A percentile compares a stretch with the other conserved stretches of the same genome.
phyloP scores from a whole-genome alignment of 2,888 invertebrate species.

The Noctuana brunneofusca region DNA sequence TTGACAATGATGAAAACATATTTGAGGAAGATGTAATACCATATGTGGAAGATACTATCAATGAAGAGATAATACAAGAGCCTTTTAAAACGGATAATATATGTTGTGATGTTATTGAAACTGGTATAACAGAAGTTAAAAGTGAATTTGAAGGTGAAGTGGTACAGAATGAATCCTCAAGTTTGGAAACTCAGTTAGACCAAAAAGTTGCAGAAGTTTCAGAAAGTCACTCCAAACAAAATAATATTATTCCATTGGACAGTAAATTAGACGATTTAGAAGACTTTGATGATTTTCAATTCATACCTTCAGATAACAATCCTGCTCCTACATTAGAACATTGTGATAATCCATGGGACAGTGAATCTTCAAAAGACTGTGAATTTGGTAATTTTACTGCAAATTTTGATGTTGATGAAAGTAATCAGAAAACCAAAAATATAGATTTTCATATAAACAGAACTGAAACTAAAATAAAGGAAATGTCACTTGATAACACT shows the following conservation, averaged over 20 bases:
- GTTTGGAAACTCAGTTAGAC: background rate
- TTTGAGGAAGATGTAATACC: slow-evolving; percentile 9
- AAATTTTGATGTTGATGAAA: slow-evolving; percentile 56
- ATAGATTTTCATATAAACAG: slow-evolving; percentile 37
- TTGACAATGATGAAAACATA: slow-evolving; percentile 7
- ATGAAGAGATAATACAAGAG: slow-evolving; percentile 8
- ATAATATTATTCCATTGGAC: slow-evolving; percentile 39
- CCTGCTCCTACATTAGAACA: slow-evolving; percentile 43
- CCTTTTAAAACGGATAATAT: slow-evolving; percentile 6
- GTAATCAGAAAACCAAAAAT: background rate
- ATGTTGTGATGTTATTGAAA: slow-evolving; percentile 28
- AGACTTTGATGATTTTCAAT: slow-evolving; percentile 80
- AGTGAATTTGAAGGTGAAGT: background rate
- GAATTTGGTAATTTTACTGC: slow-evolving; percentile 69
- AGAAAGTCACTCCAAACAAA: slow-evolving; percentile 20
- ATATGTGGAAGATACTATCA: background rate
- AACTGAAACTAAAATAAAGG: slow-evolving; percentile 16
- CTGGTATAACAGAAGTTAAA: slow-evolving; percentile 27
- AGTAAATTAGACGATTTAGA: slow-evolving; percentile 58
- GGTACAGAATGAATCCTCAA: background rate
- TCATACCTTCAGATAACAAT: slow-evolving; percentile 43
- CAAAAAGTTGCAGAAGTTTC: slow-evolving; percentile 34
- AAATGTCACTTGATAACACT: slow-evolving; percentile 48
- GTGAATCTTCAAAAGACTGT: slow-evolving; percentile 46
- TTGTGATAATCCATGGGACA: slow-evolving; percentile 69